phyloP scores from a whole-genome alignment of 2,888 invertebrate species.

The Lathronympha strigana region DNA sequence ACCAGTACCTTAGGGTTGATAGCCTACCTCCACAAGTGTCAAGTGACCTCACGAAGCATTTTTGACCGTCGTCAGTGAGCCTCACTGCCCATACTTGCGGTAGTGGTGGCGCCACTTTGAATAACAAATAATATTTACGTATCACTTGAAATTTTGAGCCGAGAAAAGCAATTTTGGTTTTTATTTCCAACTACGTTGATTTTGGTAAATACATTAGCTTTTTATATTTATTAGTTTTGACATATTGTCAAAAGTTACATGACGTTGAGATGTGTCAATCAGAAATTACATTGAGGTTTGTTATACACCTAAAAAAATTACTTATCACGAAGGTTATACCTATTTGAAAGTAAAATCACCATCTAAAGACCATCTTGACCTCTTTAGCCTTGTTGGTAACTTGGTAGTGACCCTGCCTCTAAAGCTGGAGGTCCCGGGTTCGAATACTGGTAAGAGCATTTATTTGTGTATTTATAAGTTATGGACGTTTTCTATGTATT shows the following conservation, averaged over 20 bases:
- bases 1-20: not conserved
- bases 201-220: constrained; percentile 1
- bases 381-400: too few relatives aligned
- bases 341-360: too few relatives aligned
- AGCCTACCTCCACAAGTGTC: constrained; percentile 69
- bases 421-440: too few relatives aligned
- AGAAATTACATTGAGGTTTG: not conserved
- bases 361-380: too few relatives aligned
- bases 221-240: constrained; percentile 1
- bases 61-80: constrained; percentile 68
- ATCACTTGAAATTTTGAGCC: constrained; percentile 42
- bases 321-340: too few relatives aligned
- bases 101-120: constrained; percentile 68
- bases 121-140: constrained; percentile 6
- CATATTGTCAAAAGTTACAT: not conserved
- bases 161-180: not conserved
- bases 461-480: too few relatives aligned
- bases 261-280: not conserved
- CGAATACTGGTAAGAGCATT: too few relatives aligned
- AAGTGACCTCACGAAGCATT: constrained; percentile 68
- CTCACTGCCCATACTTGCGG: constrained; percentile 74
- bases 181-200: not conserved
- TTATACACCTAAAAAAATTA: not conserved
- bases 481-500: too few relatives aligned
- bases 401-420: too few relatives aligned